Conservation (phyloP, 2,888 invertebrate species). For the Arctia plantaginis region DNA sequence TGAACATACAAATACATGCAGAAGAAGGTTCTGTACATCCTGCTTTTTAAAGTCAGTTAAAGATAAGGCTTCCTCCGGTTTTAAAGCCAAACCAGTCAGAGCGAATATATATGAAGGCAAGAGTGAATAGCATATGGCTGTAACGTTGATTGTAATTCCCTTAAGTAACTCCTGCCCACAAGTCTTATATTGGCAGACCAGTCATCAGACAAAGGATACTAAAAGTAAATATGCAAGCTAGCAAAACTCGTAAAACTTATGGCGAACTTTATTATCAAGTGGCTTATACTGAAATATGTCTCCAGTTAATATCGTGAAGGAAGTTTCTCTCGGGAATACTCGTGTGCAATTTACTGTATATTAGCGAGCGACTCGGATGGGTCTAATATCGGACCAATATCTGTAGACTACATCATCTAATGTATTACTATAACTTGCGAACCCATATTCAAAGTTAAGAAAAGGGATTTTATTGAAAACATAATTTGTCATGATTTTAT, state of each 20-base stretch:
- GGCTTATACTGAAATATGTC: neutral
- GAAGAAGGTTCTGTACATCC: too few relatives aligned
- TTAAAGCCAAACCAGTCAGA: neutral
- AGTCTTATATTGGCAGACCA: neutral
- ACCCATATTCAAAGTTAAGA: neutral
- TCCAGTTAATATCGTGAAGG: slow-evolving; percentile 9
- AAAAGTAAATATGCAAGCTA: neutral
- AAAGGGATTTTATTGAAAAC: neutral
- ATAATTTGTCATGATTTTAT: neutral
- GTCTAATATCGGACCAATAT: neutral
- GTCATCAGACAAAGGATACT: neutral
- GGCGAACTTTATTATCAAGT: slow-evolving; percentile 7
- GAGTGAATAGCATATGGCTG: neutral
- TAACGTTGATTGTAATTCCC: neutral
- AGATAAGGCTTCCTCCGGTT: too few relatives aligned
- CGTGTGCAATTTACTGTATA: neutral
- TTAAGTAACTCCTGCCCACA: neutral
- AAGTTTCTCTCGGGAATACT: slow-evolving; percentile 7
- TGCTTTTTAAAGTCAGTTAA: too few relatives aligned
- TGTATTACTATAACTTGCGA: neutral
- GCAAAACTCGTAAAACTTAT: neutral
- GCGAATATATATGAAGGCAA: neutral
- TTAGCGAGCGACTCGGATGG: neutral
- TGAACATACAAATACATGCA: too few relatives aligned
- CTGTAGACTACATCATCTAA: neutral